A percentile compares a stretch with the other conserved stretches of the same genome.
phyloP scores from a whole-genome alignment of 2,797 vertebrate genomes.

The Pseudotriccus pelzelni region DNA sequence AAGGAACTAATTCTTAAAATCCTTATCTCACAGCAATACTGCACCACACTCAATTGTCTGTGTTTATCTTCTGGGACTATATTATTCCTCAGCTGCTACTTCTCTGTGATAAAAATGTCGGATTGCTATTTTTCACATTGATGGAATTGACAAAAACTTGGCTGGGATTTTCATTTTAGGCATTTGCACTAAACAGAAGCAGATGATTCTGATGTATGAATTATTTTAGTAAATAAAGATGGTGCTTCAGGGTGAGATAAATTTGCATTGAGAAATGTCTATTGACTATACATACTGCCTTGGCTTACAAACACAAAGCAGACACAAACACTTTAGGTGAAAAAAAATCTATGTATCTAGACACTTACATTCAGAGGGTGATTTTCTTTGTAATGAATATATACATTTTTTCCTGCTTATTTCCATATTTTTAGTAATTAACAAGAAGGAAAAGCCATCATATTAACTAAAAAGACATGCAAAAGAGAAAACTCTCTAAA shows the following conservation, averaged over 20 bases:
- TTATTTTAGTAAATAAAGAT: not conserved
- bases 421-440: not conserved
- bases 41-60: not conserved
- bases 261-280: not conserved
- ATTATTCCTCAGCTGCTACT: not conserved
- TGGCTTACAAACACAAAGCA: not conserved
- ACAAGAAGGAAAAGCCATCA: rapidly evolving
- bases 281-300: not conserved
- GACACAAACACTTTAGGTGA: not conserved
- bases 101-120: not conserved
- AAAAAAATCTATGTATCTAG: not conserved
- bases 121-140: not conserved
- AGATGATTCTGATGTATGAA: not conserved
- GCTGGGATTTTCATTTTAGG: not conserved
- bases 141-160: not conserved
- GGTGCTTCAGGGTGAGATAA: not conserved
- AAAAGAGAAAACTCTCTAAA: rapidly evolving
- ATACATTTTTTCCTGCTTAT: not conserved
- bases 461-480: not conserved
- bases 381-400: not conserved
- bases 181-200: not conserved
- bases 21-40: not conserved
- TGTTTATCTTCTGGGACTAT: not conserved
- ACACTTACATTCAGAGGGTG: not conserved
- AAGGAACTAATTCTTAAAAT: not conserved